Evolutionary conservation across 2,888 invertebrate species (phyloP), one percentile per base, ranked within the genome.

Genomic region (Volucella zonaria): DNA sequence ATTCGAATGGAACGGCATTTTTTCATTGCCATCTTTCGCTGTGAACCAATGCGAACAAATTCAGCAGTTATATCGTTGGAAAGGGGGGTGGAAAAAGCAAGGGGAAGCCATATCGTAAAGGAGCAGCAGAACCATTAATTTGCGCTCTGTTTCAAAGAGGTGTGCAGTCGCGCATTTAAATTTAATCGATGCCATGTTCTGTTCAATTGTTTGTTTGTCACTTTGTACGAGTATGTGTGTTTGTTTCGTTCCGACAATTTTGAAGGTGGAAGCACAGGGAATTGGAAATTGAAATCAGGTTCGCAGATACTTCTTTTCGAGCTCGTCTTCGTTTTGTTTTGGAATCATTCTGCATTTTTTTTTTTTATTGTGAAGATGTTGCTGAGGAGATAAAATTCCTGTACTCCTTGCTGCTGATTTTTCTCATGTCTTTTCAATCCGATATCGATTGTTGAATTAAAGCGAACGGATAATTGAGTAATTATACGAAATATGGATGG

Each of bases 81-180:
- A 23, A 23, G 18, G 18, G 18, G 18, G 18, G 2, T 2, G 2
- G 3, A 3, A 23, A 23, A 2, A 23, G 1, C 0, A 3, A 23
- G 31, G 18, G 18, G 68, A 68, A 23, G 40, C 38, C 40, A 10
- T 38, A 38, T 8, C 8, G 12, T 18, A 56, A 31, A 12, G 12
- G 56, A 56, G 3, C 31, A 38, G 1, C 12, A 56, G 61, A 40
- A n/a, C 59, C 68, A 81, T 81, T 81, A 75, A 75, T 81, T 75
- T 75, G 68, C 54, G 68, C 59, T 62, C 75, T 23, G 56, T 59
- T 68, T 64, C 70, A 31, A 58, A 75, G 62, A 68, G 64, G 75
- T 73, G 62, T 54, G 81, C 76, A 66, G 70, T 71, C 71, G 61
- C 74, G 73, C 74, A 79, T 79, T 74, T 67, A 74, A 79, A 79